These are phyloP conservation scores for Erethizon dorsatum DNA, from an alignment of 2,797 vertebrate genomes.

Conservation along the genomic window DNA sequence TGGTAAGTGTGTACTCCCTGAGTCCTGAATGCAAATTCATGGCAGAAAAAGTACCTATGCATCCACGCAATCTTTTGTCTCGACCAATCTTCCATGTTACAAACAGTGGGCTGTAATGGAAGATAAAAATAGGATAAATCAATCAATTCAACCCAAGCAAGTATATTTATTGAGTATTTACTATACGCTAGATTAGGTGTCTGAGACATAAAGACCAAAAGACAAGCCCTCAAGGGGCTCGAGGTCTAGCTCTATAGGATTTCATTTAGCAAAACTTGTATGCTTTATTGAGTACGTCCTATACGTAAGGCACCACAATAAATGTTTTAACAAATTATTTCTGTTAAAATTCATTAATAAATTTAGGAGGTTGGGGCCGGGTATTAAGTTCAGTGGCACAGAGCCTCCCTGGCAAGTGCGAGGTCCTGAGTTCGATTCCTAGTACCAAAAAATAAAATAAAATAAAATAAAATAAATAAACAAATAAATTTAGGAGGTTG, in stretches of 20 bases:
- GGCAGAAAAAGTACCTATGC: slow-evolving; percentile 99
- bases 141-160: slow-evolving; percentile 76
- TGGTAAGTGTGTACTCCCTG: slow-evolving; percentile 99
- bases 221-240: slow-evolving; percentile 31
- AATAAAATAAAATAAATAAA: too few relatives aligned
- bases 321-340: slow-evolving; percentile 54
- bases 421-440: too few relatives aligned
- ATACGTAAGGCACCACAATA: slow-evolving; percentile 21
- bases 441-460: too few relatives aligned
- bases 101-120: slow-evolving; percentile 96
- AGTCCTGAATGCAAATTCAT: slow-evolving; percentile 99
- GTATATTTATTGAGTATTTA: slow-evolving; percentile 57
- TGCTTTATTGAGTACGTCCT: slow-evolving; percentile 18
- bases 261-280: slow-evolving; percentile 53
- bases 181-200: slow-evolving; percentile 47
- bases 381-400: too few relatives aligned
- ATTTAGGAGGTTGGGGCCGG: too few relatives aligned
- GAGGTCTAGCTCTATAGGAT: not conserved
- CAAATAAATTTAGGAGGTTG: slow-evolving; percentile 11
- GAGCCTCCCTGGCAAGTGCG: too few relatives aligned
- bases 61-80: slow-evolving; percentile 99
- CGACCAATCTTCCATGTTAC: slow-evolving; percentile 99
- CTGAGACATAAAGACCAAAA: slow-evolving; percentile 66
- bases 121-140: slow-evolving; percentile 83
- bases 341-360: not conserved